A percentile compares a stretch with the other conserved stretches of the same genome.
phyloP scores from a whole-genome alignment of 2,113 vertebrate genomes.

The Catharus fuscescens region DNA sequence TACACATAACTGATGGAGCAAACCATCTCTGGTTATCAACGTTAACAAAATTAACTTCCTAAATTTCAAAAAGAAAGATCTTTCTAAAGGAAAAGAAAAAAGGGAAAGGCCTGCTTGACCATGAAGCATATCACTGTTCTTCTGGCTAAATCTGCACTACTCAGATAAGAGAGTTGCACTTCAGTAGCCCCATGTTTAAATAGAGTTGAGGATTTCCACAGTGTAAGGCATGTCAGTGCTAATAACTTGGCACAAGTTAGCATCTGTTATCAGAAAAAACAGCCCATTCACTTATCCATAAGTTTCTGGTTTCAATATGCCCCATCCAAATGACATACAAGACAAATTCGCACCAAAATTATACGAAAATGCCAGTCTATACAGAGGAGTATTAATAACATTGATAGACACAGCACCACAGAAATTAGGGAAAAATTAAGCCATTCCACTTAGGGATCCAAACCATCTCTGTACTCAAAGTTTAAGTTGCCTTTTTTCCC shows the following conservation, averaged over 20 bases:
- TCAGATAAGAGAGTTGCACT: slow-evolving; percentile 31
- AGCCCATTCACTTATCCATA: neutral
- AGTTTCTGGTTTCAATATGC: neutral
- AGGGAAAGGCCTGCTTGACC: neutral
- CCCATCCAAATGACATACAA: neutral
- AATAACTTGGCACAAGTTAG: slow-evolving; percentile 17
- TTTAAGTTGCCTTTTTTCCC: neutral
- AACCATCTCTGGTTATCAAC: neutral
- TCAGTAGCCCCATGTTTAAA: neutral
- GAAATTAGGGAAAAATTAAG: neutral
- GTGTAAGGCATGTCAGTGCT: neutral
- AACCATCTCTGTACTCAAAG: neutral
- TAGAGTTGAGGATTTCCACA: neutral
- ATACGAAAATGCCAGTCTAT: neutral
- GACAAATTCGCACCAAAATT: neutral
- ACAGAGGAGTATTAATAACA: neutral
- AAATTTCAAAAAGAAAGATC: neutral
- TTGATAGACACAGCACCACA: neutral
- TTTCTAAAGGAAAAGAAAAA: neutral
- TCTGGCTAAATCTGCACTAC: slow-evolving; percentile 11
- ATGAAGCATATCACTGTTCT: neutral
- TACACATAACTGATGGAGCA: accelerated
- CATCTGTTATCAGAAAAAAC: neutral
- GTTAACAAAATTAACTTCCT: neutral
- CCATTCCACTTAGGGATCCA: neutral